phyloP scores from a whole-genome alignment of 1,140 invertebrate genomes.

The Sitophilus oryzae region DNA sequence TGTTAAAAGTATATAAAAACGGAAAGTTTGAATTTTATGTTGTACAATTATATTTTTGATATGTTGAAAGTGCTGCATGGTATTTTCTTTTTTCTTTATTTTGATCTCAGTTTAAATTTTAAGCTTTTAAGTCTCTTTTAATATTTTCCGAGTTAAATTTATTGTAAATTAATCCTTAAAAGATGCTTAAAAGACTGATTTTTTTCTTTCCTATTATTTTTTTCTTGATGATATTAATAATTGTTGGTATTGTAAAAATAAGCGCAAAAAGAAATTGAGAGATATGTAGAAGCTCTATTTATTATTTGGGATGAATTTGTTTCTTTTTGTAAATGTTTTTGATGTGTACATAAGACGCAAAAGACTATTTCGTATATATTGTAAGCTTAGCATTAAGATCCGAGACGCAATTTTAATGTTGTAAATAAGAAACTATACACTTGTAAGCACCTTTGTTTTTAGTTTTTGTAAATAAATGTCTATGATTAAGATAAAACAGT shows the following conservation, averaged over 20 bases:
- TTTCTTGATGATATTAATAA: not conserved
- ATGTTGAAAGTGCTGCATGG: no score
- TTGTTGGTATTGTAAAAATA: slow-evolving; percentile 13
- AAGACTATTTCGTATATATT: slow-evolving; percentile 26
- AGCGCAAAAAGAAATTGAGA: slow-evolving; percentile 16
- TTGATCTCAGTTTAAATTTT: slow-evolving; percentile 11
- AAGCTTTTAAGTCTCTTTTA: slow-evolving; percentile 11
- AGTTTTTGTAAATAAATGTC: slow-evolving; percentile 44
- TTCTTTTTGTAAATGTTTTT: slow-evolving; percentile 26
- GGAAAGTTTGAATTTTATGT: not conserved
- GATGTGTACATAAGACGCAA: slow-evolving; percentile 26
- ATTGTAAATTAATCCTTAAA: slow-evolving; percentile 13
- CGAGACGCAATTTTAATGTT: slow-evolving; percentile 33
- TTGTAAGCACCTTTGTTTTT: slow-evolving; percentile 40
- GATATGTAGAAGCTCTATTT: slow-evolving; percentile 22
- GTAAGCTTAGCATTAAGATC: slow-evolving; percentile 23
- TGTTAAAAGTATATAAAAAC: not conserved
- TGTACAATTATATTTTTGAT: not conserved
- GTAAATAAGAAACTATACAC: slow-evolving; percentile 36
- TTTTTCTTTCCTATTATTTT: not conserved
- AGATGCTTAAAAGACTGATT: slow-evolving; percentile 11
- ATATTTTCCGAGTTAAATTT: not conserved
- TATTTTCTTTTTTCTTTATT: slow-evolving; percentile 1
- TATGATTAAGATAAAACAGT: slow-evolving; percentile 19
- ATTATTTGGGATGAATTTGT: slow-evolving; percentile 8